Evolutionary conservation across 2,888 invertebrate species (phyloP).

Genomic region (Odontocolon sp.): DNA sequence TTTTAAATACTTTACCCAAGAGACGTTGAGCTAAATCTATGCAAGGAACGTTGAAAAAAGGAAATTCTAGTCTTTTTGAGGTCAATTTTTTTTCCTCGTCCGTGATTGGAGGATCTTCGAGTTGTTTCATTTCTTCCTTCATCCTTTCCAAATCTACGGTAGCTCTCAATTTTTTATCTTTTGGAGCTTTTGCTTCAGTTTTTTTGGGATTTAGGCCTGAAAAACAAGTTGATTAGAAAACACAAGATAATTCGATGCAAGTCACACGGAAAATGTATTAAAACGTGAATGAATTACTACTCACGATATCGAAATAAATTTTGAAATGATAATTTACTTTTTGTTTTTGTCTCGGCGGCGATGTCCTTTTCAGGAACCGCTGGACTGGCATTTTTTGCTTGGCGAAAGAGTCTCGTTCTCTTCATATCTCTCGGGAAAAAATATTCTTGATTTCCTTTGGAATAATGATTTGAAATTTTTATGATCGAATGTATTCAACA

Average conservation of each 20-base stretch:
- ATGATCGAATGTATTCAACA: not conserved
- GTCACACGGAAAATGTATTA: not conserved
- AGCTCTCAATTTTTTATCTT: conserved; percentile 60
- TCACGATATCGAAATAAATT: conserved; percentile 53
- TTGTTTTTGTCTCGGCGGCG: not conserved
- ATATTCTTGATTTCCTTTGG: not conserved
- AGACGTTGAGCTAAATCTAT: conserved; percentile 83
- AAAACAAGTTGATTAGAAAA: not conserved
- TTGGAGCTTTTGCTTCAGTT: conserved; percentile 36
- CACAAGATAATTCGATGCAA: not conserved
- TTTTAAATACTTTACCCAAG: conserved; percentile 78
- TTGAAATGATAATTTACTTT: conserved; percentile 48
- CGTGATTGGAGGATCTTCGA: conserved; percentile 77
- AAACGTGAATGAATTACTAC: conserved; percentile 16
- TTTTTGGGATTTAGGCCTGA: conserved; percentile 45
- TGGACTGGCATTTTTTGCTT: conserved; percentile 26
- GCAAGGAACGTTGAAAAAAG: conserved; percentile 81
- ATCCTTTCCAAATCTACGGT: conserved; percentile 69
- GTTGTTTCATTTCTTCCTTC: conserved; percentile 73
- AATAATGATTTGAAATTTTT: not conserved
- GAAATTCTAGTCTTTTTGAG: conserved; percentile 69
- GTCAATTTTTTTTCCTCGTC: conserved; percentile 71
- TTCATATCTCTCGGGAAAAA: conserved; percentile 39
- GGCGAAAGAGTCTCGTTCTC: conserved; percentile 35
- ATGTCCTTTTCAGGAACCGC: conserved; percentile 9